A percentile compares a stretch with the other conserved stretches of the same genome.
These are phyloP conservation scores for Naso thynnoides DNA, from an alignment of 2,797 vertebrate genomes.

Conservation along the genomic window DNA sequence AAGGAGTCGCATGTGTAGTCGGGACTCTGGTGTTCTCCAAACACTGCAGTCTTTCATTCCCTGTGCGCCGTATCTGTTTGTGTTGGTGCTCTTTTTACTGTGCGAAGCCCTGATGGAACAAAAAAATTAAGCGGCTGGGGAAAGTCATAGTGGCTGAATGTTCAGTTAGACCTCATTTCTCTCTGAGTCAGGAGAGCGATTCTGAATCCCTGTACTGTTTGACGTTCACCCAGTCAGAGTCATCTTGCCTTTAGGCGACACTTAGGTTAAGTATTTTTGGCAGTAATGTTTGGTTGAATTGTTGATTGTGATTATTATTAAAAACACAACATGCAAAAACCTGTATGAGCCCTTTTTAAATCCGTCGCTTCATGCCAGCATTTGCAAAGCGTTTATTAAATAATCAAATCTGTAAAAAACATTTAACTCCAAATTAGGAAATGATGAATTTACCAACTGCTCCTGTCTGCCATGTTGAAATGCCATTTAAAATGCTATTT, in stretches of 20 bases:
- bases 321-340: constrained; percentile 68
- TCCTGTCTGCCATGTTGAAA: constrained; percentile 67
- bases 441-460: constrained; percentile 55
- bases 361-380: neutral
- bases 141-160: constrained; percentile 62
- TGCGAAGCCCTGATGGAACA: constrained; percentile 69
- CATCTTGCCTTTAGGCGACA: constrained; percentile 44
- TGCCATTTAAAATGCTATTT: constrained; percentile 66
- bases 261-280: constrained; percentile 46
- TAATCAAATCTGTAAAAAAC: constrained; percentile 59
- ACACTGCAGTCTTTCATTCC: constrained; percentile 76
- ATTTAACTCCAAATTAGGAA: constrained; percentile 60
- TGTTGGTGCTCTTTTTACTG: constrained; percentile 75
- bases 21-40: constrained; percentile 49
- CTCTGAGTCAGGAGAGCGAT: constrained; percentile 47
- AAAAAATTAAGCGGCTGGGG: constrained; percentile 52
- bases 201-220: constrained; percentile 70
- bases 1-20: constrained; percentile 50
- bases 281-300: constrained; percentile 65
- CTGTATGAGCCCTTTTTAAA: constrained; percentile 53
- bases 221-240: constrained; percentile 48
- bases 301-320: constrained; percentile 70
- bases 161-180: constrained; percentile 67
- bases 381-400: constrained; percentile 14
- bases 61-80: constrained; percentile 68